Base-by-base conservation (phyloP, 2,113 vertebrate species). In the Salvelinus alpinus region DNA sequence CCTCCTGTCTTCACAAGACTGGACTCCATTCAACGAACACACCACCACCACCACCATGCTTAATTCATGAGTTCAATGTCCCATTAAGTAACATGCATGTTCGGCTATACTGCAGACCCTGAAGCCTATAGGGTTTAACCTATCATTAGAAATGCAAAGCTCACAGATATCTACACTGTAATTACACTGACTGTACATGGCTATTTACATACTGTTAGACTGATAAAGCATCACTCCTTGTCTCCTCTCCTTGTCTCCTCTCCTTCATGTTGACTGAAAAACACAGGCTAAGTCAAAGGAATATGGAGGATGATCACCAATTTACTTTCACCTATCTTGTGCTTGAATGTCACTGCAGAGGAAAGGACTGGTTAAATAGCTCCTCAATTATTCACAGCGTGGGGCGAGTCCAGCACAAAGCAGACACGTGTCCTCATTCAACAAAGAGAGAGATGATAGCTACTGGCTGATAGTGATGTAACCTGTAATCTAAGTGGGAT, bases 61-160 rank as follows among this genome's bases (percentile, higher is more conserved):
- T 82, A 68, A 82, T 64, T 78, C 73, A 75, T 68, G 16, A 62
- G 71, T 64, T 72, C 54, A 71, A 75, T 72, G 69, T 78, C 57
- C 57, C 54, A 72, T 78, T 78, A 54, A 57, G 13, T 48, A 8
- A 54, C 38, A 62, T 65, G 54, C 29, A 69, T 72, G 72, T 34
- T 27, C 24, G 18, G 25, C 72, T 67, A 18, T 14, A 44, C 62
- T 68, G 69, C 16, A 48, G 6, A 59, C 48, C 71, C 13, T 70
- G 54, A 60, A 66, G 34, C 34, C 34, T 38, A 38, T 62, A 64
- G 22, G n/a, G 59, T 71, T 34, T n/a, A 29, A 69, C 22, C 31
- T n/a, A 20, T 69, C 34, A 38, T 38, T 38, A 38, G 34, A 38
- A 38, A 38, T 38, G 8, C 38, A 38, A 9, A 38, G 38, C 38